These are phyloP conservation scores for Athetis lepigone DNA, from an alignment of 2,888 invertebrate genomes.

Conservation along the genomic window DNA sequence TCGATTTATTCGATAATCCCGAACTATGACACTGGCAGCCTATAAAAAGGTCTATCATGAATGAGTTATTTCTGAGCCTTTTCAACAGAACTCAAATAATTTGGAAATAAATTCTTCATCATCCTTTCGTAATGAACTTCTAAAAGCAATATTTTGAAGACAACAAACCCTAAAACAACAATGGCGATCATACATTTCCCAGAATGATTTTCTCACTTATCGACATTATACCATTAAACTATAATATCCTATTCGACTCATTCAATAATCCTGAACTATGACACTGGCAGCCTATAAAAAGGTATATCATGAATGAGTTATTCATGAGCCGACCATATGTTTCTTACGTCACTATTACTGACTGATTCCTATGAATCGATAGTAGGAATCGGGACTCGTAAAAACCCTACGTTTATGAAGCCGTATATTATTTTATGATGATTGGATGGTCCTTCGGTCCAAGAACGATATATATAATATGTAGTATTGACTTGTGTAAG, in stretches of 20 bases:
- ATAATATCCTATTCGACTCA: not conserved
- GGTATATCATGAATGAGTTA: conserved; percentile 50
- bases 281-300: conserved; percentile 42
- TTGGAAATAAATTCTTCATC: too few relatives aligned
- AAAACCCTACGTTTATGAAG: conserved; percentile 50
- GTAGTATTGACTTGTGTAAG: conserved; percentile 26
- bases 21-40: conserved; percentile 35
- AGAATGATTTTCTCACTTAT: too few relatives aligned
- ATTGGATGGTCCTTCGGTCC: conserved; percentile 44
- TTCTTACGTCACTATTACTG: conserved; percentile 36
- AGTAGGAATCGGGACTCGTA: conserved; percentile 36
- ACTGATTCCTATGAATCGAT: conserved; percentile 49
- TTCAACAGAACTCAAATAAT: too few relatives aligned
- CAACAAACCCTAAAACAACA: too few relatives aligned
- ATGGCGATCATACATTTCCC: too few relatives aligned
- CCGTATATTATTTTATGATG: conserved; percentile 34
- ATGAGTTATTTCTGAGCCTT: conserved; percentile 50
- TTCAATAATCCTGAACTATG: conserved; percentile 28
- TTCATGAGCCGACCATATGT: conserved; percentile 51
- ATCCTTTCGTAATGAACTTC: too few relatives aligned
- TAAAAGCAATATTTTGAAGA: too few relatives aligned
- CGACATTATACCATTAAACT: not conserved
- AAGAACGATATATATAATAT: conserved; percentile 40
- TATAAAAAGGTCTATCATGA: conserved; percentile 46
- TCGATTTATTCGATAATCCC: conserved; percentile 10